Evolutionary conservation across 23 tunicate species (phyloP).

Genomic region (Ciona savignyi): DNA sequence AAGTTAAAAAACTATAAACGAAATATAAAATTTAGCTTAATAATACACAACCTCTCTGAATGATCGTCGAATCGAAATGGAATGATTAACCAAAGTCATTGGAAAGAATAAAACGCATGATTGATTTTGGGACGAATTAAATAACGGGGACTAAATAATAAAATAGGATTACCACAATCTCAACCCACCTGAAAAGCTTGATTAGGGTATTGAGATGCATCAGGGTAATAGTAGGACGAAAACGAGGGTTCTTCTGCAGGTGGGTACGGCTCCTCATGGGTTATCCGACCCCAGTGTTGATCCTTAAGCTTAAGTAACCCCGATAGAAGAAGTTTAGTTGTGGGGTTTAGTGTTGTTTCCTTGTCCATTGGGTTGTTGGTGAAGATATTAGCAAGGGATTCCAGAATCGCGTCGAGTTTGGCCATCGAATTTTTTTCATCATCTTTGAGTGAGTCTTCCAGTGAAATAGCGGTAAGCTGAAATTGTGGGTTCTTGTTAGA

Average conservation of each 20-base stretch:
- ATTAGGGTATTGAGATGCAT: too few species aligned
- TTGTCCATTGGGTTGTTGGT: neutral
- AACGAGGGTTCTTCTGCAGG: neutral
- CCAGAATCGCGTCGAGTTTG: constrained; percentile 17
- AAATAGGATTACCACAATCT: too few species aligned
- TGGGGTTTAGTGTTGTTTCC: constrained; percentile 6
- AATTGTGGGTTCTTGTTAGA: too few species aligned
- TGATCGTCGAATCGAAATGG: too few species aligned
- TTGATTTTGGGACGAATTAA: too few species aligned
- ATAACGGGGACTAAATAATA: too few species aligned
- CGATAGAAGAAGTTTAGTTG: constrained; percentile 7
- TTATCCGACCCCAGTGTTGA: constrained; percentile 39
- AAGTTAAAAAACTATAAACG: too few species aligned
- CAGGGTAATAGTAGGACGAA: neutral
- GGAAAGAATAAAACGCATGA: neutral
- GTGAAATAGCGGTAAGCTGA: constrained; percentile 20
- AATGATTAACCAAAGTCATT: too few species aligned
- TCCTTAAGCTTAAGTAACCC: constrained; percentile 22
- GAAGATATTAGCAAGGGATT: constrained; percentile 8
- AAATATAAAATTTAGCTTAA: too few species aligned
- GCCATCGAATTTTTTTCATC: constrained; percentile 32
- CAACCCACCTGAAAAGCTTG: too few species aligned
- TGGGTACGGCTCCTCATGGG: neutral
- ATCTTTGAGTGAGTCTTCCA: constrained; percentile 43
- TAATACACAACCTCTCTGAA: too few species aligned